Evolutionary conservation across 2,113 vertebrate genomes (phyloP).

Genomic region (Pygoscelis antarcticus): DNA sequence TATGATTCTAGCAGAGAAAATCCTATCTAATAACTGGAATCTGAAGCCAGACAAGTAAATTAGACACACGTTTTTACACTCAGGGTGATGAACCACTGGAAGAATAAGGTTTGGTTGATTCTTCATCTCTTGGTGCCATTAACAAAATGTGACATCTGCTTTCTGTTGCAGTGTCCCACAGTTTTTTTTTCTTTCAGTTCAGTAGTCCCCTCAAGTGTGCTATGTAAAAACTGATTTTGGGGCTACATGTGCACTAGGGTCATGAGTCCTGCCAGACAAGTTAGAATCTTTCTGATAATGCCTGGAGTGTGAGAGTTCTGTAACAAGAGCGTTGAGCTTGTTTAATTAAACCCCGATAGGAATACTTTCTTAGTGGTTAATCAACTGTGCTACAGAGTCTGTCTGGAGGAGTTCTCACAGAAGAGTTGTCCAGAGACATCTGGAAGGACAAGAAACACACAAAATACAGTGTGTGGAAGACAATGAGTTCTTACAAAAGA

Average conservation of each 20-base stretch:
- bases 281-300: neutral
- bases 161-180: neutral
- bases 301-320: neutral
- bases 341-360: neutral
- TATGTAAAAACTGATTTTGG: neutral
- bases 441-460: neutral
- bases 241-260: rapidly evolving
- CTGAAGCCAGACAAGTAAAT: constrained; percentile 16
- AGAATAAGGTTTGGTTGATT: neutral
- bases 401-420: neutral
- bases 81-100: neutral
- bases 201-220: neutral
- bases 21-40: neutral
- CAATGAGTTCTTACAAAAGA: neutral
- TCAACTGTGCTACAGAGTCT: neutral
- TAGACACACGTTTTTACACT: neutral
- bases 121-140: neutral
- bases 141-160: neutral
- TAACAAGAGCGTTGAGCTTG: neutral
- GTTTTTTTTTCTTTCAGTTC: neutral
- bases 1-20: constrained; percentile 34
- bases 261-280: neutral
- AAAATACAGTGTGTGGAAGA: neutral
- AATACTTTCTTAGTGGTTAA: neutral
- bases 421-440: neutral